Evolutionary conservation across 2,888 invertebrate species (phyloP), one percentile per base, ranked within the genome.

Genomic region (Phyllotreta cruciferae): DNA sequence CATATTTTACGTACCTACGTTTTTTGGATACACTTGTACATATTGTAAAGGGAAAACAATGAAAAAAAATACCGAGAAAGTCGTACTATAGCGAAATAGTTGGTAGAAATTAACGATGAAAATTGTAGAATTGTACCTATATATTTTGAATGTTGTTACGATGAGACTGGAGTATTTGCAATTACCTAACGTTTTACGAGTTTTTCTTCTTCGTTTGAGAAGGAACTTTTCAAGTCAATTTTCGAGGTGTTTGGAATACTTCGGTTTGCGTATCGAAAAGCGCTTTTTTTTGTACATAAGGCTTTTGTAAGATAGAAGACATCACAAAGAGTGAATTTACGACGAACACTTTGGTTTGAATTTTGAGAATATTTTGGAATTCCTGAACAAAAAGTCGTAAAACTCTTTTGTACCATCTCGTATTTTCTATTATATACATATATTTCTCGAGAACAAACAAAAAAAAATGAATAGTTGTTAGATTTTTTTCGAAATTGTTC

Each of bases 401-500:
- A 24, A 24, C 24, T 24, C 24, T 37, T 52, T 52, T 52, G 37
- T 52, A 38, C 36, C 13, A 38, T 52, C 34, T 37, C 38, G 10
- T 37, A 6, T n/a, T 37, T 3, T 38, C 37, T 52, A 11, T 68
- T 66, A 63, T 69, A 24, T 24, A 24, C 24, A 24, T 24, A 69
- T 68, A 67, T 69, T 70, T 69, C 68, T 65, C 60, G 68, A 67
- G 67, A 68, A 69, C 24, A 24, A 24, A 24, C 24, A 24, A 24
- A 24, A 24, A 24, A 24, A 24, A 24, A 24, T 24, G 24, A 61
- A 67, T 71, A 71, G 63, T 70, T 70, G 70, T 70, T 69, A 71
- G 70, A 65, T 72, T 70, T 67, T 71, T 75, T 71, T 77, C 75
- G 72, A 76, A 78, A 77, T 78, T 79, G 78, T 79, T 78, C 77